Conservation (phyloP, 2,888 invertebrate species). For the Ptychoptera albimana region DNA sequence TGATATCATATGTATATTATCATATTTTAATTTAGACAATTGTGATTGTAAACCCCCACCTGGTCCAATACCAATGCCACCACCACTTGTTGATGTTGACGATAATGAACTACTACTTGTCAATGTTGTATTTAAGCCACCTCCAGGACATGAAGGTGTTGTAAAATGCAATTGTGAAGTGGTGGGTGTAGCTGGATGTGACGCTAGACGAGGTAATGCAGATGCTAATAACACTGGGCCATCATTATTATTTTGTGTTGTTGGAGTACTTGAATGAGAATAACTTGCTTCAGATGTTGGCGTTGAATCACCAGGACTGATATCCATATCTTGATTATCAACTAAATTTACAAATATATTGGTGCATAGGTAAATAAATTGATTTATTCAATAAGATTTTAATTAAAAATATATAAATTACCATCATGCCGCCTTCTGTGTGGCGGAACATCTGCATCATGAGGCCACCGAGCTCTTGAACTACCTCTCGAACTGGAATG, state of each 20-base stretch:
- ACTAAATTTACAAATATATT: conserved; percentile 23
- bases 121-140: conserved; percentile 12
- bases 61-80: neutral
- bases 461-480: conserved; percentile 31
- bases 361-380: neutral
- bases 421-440: conserved; percentile 30
- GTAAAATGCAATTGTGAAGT: conserved; percentile 20
- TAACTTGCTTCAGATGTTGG: conserved; percentile 71
- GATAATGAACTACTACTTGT: conserved; percentile 18
- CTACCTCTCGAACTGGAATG: conserved; percentile 53
- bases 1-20: too few species aligned
- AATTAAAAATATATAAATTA: conserved; percentile 10
- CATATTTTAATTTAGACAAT: conserved; percentile 6
- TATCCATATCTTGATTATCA: conserved; percentile 78
- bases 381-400: too few species aligned
- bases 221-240: conserved; percentile 36
- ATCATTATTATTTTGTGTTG: conserved; percentile 21
- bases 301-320: conserved; percentile 80
- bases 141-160: conserved; percentile 13
- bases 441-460: conserved; percentile 26
- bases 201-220: conserved; percentile 36
- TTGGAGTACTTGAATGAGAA: conserved; percentile 29
- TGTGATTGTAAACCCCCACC: conserved; percentile 1
- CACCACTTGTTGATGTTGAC: conserved; percentile 9
- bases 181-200: conserved; percentile 24